Evolutionary conservation across 2,113 vertebrate species (phyloP).

Genomic region (Indicator maculatus): DNA sequence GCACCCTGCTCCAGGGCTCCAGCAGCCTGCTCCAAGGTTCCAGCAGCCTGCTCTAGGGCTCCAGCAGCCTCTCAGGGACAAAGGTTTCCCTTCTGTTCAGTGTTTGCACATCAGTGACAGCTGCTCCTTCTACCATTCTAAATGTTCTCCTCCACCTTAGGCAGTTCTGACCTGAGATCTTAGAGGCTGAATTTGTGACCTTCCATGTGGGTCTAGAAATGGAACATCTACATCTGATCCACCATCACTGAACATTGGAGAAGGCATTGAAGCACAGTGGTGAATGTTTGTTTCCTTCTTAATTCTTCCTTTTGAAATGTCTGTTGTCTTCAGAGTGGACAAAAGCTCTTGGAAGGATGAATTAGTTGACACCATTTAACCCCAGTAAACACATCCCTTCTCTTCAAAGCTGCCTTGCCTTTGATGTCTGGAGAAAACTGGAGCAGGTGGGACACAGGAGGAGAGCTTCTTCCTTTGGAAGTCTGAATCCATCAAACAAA

Average conservation of each 20-base stretch:
- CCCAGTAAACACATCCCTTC: neutral
- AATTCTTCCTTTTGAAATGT: neutral
- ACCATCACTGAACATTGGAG: neutral
- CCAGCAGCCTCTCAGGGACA: no score
- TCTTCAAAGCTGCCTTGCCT: neutral
- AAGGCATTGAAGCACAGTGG: neutral
- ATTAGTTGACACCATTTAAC: neutral
- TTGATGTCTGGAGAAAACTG: neutral
- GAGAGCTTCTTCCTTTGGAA: neutral
- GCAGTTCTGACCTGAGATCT: neutral
- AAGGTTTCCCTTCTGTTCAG: neutral
- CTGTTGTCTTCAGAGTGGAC: neutral
- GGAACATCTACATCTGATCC: neutral
- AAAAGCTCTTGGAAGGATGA: neutral
- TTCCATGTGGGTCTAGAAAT: neutral
- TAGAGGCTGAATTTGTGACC: neutral
- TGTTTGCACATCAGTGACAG: neutral
- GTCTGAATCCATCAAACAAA: neutral
- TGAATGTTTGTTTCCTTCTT: neutral
- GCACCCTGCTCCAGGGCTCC: no score
- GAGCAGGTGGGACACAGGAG: neutral
- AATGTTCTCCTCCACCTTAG: neutral
- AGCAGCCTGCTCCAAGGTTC: no score
- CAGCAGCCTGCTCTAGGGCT: no score
- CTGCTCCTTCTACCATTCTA: accelerated